A percentile compares a stretch with the other conserved stretches of the same genome.
Conservation (phyloP, 2,888 invertebrate genomes). For the Apamea sordens region DNA sequence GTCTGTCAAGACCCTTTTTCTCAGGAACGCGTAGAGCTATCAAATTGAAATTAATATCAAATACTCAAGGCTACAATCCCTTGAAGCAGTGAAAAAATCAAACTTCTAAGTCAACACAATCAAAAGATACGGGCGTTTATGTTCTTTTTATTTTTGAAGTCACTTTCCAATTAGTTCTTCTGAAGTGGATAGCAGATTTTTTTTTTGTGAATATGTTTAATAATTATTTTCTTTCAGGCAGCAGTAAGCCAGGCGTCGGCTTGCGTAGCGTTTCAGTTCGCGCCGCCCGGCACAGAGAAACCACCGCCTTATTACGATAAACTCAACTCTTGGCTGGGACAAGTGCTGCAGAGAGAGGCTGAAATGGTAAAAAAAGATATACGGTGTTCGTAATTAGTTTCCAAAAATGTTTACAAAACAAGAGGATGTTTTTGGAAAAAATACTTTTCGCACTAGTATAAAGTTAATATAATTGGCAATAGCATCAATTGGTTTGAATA, state of each 20-base stretch:
- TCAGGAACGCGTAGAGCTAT: no score
- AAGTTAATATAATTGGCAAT: no score
- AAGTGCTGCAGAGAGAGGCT: constrained; percentile 96
- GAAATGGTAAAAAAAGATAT: constrained; percentile 90
- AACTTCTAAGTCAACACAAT: no score
- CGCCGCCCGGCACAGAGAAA: constrained; percentile 88
- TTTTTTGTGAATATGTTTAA: not conserved
- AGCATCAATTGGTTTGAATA: no score
- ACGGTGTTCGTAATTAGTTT: not conserved
- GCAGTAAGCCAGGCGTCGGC: constrained; percentile 92
- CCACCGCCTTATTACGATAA: constrained; percentile 95
- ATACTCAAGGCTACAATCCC: no score
- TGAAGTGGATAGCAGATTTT: not conserved
- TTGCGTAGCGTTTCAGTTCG: constrained; percentile 97
- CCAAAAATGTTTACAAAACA: not conserved
- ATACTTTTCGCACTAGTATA: no score
- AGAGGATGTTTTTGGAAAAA: no score
- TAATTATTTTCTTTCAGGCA: constrained; percentile 70
- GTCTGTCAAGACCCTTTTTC: no score
- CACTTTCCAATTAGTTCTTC: not conserved
- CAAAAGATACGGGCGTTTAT: no score
- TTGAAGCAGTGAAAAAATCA: no score
- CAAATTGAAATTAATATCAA: no score
- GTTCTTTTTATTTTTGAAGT: not conserved
- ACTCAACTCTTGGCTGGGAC: constrained; percentile 97